Evolutionary conservation across 2,797 vertebrate species (phyloP).

Genomic region (Valencia hispanica): DNA sequence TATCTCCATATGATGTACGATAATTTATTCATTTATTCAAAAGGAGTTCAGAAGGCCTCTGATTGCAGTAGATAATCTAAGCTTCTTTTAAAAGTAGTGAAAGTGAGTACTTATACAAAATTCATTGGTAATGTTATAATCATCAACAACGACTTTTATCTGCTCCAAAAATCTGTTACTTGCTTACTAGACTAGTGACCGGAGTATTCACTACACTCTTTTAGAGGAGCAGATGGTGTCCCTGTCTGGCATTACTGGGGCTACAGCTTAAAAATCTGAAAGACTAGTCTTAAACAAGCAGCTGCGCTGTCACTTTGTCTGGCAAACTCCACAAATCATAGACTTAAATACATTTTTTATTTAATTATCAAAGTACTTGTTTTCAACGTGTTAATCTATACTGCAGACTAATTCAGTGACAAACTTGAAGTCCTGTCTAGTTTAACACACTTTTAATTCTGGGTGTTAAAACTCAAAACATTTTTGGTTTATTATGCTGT

Average conservation of each 20-base stretch:
- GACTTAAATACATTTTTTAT: conserved; percentile 38
- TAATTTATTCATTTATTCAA: too few species aligned
- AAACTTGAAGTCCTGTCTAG: neutral
- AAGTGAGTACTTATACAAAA: too few species aligned
- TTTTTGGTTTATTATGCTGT: neutral
- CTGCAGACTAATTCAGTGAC: neutral
- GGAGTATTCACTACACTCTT: conserved; percentile 29
- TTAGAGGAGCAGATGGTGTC: conserved; percentile 62
- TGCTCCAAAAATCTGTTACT: neutral
- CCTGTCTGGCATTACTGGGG: conserved; percentile 61
- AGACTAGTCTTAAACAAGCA: conserved; percentile 42
- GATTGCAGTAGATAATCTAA: neutral
- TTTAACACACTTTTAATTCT: neutral
- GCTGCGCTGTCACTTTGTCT: conserved; percentile 24
- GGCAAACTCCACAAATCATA: conserved; percentile 19
- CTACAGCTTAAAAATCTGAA: conserved; percentile 61
- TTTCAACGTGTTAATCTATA: conserved; percentile 12
- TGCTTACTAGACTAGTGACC: neutral
- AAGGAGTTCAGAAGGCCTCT: too few species aligned
- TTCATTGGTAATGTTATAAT: neutral
- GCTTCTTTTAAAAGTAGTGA: neutral
- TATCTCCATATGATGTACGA: too few species aligned
- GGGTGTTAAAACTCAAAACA: neutral
- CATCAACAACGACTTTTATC: neutral
- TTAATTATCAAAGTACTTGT: conserved; percentile 16